Percentiles rank a stretch among this genome's conserved stretches.
These are phyloP conservation scores for Ictidomys tridecemlineatus DNA, from an alignment of 2,113 vertebrate genomes.

Conservation along the genomic window DNA sequence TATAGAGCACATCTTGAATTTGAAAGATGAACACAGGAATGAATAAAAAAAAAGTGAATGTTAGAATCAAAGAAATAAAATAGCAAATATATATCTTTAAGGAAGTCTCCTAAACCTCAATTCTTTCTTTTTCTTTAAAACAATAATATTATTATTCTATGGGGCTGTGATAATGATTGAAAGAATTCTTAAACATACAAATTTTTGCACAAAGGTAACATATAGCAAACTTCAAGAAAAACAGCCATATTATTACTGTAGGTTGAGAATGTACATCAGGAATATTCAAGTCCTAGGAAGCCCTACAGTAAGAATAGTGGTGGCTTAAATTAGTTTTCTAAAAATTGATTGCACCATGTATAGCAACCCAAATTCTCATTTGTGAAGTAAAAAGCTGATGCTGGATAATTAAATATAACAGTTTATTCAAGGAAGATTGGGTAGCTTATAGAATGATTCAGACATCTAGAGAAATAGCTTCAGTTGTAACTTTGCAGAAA, in stretches of 20 bases:
- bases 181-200: not conserved
- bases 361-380: not conserved
- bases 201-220: not conserved
- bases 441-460: not conserved
- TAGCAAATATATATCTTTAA: not conserved
- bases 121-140: conserved; percentile 1
- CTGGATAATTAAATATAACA: not conserved
- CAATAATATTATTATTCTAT: conserved; percentile 3
- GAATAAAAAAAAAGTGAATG: not conserved
- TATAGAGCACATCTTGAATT: not conserved
- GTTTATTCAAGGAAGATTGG: not conserved
- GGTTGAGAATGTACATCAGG: not conserved
- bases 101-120: not conserved
- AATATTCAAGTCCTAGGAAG: not conserved
- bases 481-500: not conserved
- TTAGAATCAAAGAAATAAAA: not conserved
- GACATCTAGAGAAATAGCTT: not conserved
- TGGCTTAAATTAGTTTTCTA: not conserved
- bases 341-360: not conserved
- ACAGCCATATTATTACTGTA: not conserved
- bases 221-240: not conserved
- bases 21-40: not conserved
- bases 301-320: not conserved
- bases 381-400: not conserved
- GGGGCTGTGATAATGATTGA: not conserved